Conservation (phyloP, 2,797 vertebrate genomes). For the Pantherophis alleghaniensis region DNA sequence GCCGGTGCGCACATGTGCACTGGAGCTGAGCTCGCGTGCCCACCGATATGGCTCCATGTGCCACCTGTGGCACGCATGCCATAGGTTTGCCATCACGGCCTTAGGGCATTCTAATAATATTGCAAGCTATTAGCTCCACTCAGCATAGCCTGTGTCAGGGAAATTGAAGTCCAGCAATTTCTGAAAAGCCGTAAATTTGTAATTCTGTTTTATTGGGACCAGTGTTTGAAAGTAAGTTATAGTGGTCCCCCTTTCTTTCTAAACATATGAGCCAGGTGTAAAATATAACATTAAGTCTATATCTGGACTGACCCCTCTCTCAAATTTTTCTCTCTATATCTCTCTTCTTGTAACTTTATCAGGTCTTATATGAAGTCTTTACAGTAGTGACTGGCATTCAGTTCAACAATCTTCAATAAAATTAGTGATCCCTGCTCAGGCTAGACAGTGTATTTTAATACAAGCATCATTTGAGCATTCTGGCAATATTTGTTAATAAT, state of each 20-base stretch:
- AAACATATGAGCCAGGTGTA: not conserved
- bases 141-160: not conserved
- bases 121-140: not conserved
- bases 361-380: not conserved
- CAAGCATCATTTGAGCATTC: not conserved
- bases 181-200: not conserved
- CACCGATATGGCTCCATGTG: no score
- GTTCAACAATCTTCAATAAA: not conserved
- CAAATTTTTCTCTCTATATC: not conserved
- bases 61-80: no score
- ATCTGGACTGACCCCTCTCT: not conserved
- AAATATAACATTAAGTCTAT: not conserved
- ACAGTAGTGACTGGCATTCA: not conserved
- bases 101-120: not conserved
- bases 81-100: no score
- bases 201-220: not conserved
- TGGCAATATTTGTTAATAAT: not conserved
- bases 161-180: not conserved
- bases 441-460: not conserved
- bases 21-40: no score
- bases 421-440: not conserved
- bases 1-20: no score
- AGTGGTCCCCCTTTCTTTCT: not conserved
- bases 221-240: not conserved
- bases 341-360: not conserved